phyloP scores from a whole-genome alignment of 2,797 vertebrate genomes.

The Lateolabrax maculatus region DNA sequence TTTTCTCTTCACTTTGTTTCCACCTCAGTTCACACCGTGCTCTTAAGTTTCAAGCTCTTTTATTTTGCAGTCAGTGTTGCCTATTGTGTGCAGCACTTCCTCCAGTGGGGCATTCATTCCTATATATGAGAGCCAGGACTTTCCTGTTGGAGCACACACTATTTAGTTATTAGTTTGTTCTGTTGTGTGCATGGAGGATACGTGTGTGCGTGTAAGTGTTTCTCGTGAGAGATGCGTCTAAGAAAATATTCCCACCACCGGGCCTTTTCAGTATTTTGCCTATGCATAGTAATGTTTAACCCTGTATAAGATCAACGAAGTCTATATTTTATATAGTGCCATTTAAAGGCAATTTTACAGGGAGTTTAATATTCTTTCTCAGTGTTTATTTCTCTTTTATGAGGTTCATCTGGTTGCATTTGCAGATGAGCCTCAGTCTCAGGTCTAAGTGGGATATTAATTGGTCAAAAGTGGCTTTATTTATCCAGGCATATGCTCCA shows the following conservation, averaged over 20 bases:
- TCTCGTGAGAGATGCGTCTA: constrained; percentile 21
- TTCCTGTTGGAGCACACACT: constrained; percentile 57
- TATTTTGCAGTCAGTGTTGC: constrained; percentile 67
- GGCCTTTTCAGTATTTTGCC: not conserved
- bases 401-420: constrained; percentile 11
- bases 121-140: constrained; percentile 45
- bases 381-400: constrained; percentile 8
- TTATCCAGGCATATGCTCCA: constrained; percentile 22
- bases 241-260: constrained; percentile 20
- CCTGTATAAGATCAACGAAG: not conserved
- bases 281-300: not conserved
- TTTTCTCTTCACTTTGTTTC: constrained; percentile 77
- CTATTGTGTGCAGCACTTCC: constrained; percentile 79
- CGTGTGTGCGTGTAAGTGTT: not conserved
- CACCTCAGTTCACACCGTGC: constrained; percentile 80
- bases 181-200: constrained; percentile 2
- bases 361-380: not conserved
- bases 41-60: constrained; percentile 85
- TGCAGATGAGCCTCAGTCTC: constrained; percentile 10
- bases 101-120: constrained; percentile 60
- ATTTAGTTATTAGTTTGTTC: constrained; percentile 44
- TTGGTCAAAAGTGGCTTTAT: constrained; percentile 33
- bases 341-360: not conserved
- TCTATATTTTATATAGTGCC: not conserved
- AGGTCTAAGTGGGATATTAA: constrained; percentile 20